These are phyloP conservation scores for Nothoprocta perdicaria DNA, from an alignment of 2,113 vertebrate genomes.

Conservation along the genomic window DNA sequence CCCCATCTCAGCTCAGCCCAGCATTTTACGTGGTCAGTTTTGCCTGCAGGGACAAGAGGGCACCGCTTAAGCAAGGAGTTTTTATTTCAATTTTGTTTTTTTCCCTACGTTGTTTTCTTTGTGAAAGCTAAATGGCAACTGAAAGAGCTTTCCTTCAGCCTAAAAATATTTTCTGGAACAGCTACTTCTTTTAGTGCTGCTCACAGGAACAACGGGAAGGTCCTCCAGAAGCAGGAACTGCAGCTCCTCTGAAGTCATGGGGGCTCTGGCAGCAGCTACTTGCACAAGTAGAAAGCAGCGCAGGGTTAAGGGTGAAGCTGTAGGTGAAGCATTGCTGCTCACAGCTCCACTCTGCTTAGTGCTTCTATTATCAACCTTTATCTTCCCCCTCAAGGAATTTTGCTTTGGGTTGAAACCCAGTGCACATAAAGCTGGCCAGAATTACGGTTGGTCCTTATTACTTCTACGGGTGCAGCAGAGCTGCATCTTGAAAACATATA, in stretches of 20 bases:
- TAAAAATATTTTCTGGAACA: background rate
- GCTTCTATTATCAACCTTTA: background rate
- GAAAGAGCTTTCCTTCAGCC: background rate
- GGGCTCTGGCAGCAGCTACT: background rate
- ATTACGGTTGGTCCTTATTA: background rate
- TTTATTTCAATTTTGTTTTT: background rate
- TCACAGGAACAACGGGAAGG: background rate
- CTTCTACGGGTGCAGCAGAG: background rate
- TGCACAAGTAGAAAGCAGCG: conserved; percentile 45
- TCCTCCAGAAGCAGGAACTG: background rate
- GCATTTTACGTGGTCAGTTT: background rate
- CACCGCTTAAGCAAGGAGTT: background rate
- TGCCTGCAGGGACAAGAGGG: background rate
- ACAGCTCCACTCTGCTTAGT: background rate
- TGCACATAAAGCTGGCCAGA: background rate
- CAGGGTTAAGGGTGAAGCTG: conserved; percentile 29
- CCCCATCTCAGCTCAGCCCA: background rate
- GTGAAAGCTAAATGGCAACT: background rate
- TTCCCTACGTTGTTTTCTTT: background rate
- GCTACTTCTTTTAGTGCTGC: background rate
- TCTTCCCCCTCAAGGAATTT: background rate
- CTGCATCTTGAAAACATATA: background rate
- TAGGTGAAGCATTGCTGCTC: background rate
- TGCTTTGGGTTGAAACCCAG: background rate
- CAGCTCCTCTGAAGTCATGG: conserved; percentile 5